Evolutionary conservation across 23 tunicate species (phyloP).

Genomic region (Aplidium turbinatum): DNA sequence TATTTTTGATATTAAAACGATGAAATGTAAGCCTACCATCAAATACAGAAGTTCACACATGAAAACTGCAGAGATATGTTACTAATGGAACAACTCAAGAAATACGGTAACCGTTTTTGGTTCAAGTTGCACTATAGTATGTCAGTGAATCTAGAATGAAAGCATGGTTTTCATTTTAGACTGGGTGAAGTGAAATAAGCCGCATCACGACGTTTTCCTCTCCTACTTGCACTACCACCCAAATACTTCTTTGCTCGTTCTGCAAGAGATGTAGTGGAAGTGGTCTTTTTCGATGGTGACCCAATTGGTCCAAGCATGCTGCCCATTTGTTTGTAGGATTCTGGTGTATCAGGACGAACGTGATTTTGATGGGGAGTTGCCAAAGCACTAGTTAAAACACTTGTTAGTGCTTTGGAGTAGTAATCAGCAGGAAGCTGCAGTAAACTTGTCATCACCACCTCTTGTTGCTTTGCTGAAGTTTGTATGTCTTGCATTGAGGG

Average conservation of each 20-base stretch:
- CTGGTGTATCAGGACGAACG: constrained; percentile 1
- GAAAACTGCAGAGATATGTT: too few relatives aligned
- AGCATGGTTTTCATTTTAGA: constrained; percentile 50
- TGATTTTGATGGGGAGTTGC: constrained; percentile 2
- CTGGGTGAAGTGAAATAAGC: constrained; percentile 60
- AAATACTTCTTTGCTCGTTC: constrained; percentile 84
- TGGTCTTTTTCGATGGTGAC: constrained; percentile 79
- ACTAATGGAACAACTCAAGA: too few relatives aligned
- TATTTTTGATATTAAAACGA: too few relatives aligned
- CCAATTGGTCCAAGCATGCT: constrained; percentile 73
- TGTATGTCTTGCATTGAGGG: constrained; percentile 62
- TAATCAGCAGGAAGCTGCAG: constrained; percentile 70
- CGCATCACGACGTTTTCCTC: constrained; percentile 56
- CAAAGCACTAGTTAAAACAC: constrained; percentile 5
- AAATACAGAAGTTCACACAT: too few relatives aligned
- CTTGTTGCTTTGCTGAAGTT: constrained; percentile 64
- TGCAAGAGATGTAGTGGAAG: constrained; percentile 83
- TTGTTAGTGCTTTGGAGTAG: constrained; percentile 41
- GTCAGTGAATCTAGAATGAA: too few relatives aligned
- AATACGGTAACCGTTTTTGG: too few relatives aligned
- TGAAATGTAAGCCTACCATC: too few relatives aligned
- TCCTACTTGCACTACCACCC: constrained; percentile 80
- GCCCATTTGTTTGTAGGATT: constrained; percentile 14
- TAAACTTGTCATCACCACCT: constrained; percentile 58
- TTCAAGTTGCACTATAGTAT: too few relatives aligned